phyloP scores from a whole-genome alignment of 2,797 vertebrate species.

The Poeciliopsis paucimaculata region DNA sequence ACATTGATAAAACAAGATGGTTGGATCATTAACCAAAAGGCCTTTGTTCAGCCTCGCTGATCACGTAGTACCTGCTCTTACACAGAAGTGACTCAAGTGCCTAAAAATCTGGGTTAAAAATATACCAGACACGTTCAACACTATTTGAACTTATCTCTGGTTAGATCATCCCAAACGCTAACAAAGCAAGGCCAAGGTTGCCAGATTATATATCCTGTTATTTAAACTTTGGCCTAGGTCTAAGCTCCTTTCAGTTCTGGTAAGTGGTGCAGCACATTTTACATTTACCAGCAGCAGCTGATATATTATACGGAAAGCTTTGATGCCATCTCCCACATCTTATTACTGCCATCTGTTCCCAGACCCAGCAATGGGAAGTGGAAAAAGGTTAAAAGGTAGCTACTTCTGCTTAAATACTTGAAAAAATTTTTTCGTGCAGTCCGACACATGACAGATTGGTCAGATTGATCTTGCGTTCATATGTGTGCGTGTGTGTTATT shows the following conservation, averaged over 20 bases:
- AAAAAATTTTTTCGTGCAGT: neutral
- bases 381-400: neutral
- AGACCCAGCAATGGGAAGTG: neutral
- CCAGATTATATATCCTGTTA: neutral
- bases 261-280: neutral
- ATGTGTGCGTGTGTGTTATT: neutral
- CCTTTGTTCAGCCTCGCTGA: neutral
- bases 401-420: neutral
- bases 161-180: neutral
- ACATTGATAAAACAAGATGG: slow-evolving; percentile 6
- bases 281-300: neutral
- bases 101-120: neutral
- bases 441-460: neutral
- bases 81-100: neutral
- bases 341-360: neutral
- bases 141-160: neutral
- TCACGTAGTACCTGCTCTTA: slow-evolving; percentile 4
- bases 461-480: neutral
- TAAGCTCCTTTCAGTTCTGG: neutral
- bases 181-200: neutral
- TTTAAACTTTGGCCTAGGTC: neutral
- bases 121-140: neutral
- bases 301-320: neutral
- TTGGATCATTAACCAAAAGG: slow-evolving; percentile 20
- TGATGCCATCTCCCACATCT: neutral